Conservation (phyloP, 30 jellyfish, hydroid and myxozoan species). For the Aurelia coerulea region DNA sequence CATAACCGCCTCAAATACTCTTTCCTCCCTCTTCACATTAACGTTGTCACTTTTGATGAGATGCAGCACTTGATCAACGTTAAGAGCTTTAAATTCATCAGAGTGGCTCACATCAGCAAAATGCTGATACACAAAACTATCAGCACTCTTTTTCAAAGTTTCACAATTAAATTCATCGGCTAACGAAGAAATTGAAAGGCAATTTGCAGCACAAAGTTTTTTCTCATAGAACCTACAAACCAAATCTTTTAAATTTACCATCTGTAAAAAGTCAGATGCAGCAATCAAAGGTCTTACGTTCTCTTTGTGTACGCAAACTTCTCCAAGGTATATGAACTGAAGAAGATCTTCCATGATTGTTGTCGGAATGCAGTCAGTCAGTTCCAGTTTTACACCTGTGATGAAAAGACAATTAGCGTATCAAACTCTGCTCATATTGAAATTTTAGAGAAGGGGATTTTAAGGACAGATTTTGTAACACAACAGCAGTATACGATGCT, state of each 20-base stretch:
- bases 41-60: conserved; percentile 70
- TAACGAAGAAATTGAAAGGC: conserved; percentile 92
- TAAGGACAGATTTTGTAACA: too few species aligned
- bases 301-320: conserved; percentile 89
- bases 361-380: conserved; percentile 29
- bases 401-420: background rate
- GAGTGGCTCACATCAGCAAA: conserved; percentile 91
- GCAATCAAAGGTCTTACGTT: conserved; percentile 87
- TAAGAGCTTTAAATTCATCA: conserved; percentile 80
- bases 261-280: conserved; percentile 86
- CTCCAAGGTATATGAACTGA: conserved; percentile 92
- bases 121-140: conserved; percentile 68
- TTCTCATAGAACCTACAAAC: conserved; percentile 95
- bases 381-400: conserved; percentile 54
- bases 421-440: too few species aligned
- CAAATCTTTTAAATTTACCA: conserved; percentile 86
- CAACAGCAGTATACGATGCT: too few species aligned
- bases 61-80: conserved; percentile 72
- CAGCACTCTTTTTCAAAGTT: conserved; percentile 87
- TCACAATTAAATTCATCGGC: conserved; percentile 95
- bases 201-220: conserved; percentile 88
- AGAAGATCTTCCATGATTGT: conserved; percentile 88
- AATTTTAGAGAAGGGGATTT: background rate
- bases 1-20: conserved; percentile 81
- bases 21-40: conserved; percentile 82